phyloP scores from a whole-genome alignment of 2,113 vertebrate genomes.

The Pterocles burchelli region DNA sequence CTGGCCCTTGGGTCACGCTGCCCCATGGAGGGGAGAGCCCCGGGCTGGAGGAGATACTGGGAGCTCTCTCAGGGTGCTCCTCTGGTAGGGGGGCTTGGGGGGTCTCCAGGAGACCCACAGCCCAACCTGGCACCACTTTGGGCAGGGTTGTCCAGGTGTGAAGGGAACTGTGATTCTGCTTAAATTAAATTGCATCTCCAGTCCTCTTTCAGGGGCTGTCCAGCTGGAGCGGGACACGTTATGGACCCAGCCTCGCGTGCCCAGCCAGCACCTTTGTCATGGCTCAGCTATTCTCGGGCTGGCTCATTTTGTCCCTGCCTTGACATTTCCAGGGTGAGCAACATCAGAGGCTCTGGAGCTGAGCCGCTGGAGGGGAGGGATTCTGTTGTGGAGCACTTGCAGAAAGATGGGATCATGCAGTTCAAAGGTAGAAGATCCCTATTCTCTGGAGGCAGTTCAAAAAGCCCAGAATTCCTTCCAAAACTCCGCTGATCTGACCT shows the following conservation, averaged over 20 bases:
- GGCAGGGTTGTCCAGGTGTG: background rate
- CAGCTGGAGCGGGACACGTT: fast-evolving
- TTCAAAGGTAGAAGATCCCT: conserved; percentile 29
- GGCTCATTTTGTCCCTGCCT: conserved; percentile 27
- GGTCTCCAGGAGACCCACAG: background rate
- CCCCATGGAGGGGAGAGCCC: background rate
- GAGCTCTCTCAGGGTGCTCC: background rate
- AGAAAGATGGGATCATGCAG: conserved; percentile 4
- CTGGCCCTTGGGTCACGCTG: background rate
- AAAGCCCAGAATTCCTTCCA: background rate
- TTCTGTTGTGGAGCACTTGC: background rate
- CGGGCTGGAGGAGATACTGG: background rate
- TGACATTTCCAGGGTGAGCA: conserved; percentile 10
- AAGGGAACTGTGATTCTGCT: background rate
- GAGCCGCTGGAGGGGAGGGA: background rate
- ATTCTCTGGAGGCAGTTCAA: background rate
- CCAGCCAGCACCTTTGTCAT: background rate
- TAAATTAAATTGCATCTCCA: background rate
- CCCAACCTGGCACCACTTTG: fast-evolving
- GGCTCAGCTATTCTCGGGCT: background rate
- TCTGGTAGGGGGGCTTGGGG: background rate
- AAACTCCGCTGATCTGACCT: background rate
- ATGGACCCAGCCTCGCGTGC: background rate
- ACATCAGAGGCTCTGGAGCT: background rate
- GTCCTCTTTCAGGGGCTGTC: background rate